phyloP scores from a whole-genome alignment of 2,797 vertebrate genomes.

The Balearica regulorum region DNA sequence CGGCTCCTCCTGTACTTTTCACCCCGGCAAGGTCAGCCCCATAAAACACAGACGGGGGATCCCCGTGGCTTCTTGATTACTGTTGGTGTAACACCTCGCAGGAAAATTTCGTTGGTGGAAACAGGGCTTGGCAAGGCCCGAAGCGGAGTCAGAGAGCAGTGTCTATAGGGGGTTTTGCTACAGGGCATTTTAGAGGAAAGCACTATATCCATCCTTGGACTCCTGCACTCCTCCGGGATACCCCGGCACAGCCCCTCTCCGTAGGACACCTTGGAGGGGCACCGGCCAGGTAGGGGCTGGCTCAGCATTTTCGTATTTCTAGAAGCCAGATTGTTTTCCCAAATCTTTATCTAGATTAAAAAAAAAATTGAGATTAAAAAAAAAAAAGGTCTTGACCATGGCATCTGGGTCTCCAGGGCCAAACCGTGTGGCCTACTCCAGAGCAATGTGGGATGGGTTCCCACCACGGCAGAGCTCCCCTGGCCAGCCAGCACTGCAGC shows the following conservation, averaged over 20 bases:
- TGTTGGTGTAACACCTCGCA: background rate
- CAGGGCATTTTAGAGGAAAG: background rate
- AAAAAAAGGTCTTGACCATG: background rate
- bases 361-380: fast-evolving
- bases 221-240: background rate
- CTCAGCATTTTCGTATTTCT: background rate
- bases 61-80: background rate
- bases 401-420: fast-evolving
- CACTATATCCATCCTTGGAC: fast-evolving
- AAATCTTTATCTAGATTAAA: background rate
- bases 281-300: background rate
- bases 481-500: background rate
- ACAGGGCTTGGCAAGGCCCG: background rate
- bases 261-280: background rate
- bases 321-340: background rate
- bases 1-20: background rate
- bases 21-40: background rate
- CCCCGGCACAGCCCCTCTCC: background rate
- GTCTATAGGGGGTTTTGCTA: background rate
- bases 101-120: background rate
- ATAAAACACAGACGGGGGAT: background rate
- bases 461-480: background rate
- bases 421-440: fast-evolving
- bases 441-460: background rate
- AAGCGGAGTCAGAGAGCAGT: fast-evolving